These are phyloP conservation scores for Herpailurus yagouaroundi DNA, from an alignment of 2,113 vertebrate genomes.

Conservation along the genomic window DNA sequence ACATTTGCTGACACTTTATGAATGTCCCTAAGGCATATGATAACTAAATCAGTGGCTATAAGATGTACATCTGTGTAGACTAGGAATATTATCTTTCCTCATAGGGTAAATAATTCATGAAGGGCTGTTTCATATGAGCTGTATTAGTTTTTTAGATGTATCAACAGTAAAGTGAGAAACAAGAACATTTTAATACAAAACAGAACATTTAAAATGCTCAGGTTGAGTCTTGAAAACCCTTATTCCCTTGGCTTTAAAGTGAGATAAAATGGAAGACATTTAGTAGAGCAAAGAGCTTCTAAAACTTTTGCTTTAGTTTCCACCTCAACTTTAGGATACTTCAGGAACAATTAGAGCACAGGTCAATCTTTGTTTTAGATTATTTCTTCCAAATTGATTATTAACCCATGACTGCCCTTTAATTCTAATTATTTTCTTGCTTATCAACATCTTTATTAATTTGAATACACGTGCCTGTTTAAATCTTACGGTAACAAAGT, in stretches of 20 bases:
- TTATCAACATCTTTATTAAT: constrained; percentile 24
- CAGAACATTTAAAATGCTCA: neutral
- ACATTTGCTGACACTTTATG: neutral
- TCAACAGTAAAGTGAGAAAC: constrained; percentile 8
- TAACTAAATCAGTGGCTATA: constrained; percentile 6
- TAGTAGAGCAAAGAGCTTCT: neutral
- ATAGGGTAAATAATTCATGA: neutral
- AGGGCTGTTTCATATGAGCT: neutral
- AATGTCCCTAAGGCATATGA: neutral
- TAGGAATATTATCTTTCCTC: constrained; percentile 4
- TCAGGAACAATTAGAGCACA: neutral
- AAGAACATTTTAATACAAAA: constrained; percentile 39
- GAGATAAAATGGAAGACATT: neutral
- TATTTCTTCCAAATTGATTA: constrained; percentile 33
- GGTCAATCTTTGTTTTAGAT: neutral
- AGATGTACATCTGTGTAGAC: neutral
- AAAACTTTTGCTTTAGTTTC: neutral
- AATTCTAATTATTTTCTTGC: constrained; percentile 22
- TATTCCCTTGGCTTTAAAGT: neutral
- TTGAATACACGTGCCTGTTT: constrained; percentile 37
- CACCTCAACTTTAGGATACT: neutral
- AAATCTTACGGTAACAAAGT: constrained; percentile 9
- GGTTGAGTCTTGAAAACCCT: neutral
- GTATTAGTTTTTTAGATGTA: neutral
- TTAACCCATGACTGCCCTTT: neutral